phyloP scores from a whole-genome alignment of 2,888 invertebrate species.

The Nebria salina region DNA sequence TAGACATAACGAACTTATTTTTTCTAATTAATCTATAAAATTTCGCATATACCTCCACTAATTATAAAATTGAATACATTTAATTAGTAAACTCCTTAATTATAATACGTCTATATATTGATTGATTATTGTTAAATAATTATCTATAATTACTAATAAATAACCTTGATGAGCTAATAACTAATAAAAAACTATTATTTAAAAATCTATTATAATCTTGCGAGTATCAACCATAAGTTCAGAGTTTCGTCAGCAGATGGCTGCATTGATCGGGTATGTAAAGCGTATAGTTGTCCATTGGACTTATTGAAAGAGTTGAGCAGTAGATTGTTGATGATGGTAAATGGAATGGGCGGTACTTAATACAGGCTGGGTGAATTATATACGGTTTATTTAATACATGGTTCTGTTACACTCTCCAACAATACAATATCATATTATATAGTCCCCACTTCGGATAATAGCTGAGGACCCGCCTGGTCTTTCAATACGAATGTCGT shows the following conservation, averaged over 20 bases:
- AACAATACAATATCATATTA: constrained; percentile 20
- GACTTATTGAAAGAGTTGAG: background rate
- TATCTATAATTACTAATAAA: constrained; percentile 27
- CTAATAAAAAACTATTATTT: background rate
- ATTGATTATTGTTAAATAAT: constrained; percentile 37
- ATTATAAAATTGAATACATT: background rate
- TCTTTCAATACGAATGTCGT: background rate
- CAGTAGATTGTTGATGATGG: background rate
- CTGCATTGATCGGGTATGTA: constrained; percentile 39
- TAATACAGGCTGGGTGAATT: constrained; percentile 28
- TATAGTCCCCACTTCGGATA: constrained; percentile 8
- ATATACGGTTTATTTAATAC: constrained; percentile 28
- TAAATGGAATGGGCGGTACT: constrained; percentile 34
- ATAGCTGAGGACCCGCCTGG: constrained; percentile 9
- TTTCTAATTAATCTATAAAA: too few species aligned
- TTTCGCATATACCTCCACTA: too few species aligned
- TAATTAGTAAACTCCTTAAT: background rate
- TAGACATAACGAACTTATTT: too few species aligned
- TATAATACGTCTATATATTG: constrained; percentile 3
- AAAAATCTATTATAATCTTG: background rate
- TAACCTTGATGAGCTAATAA: constrained; percentile 27
- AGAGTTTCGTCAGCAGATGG: constrained; percentile 18
- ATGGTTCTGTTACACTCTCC: constrained; percentile 19
- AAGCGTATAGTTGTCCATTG: constrained; percentile 19
- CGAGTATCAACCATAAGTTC: background rate